phyloP scores from a whole-genome alignment of 2,113 vertebrate genomes.

The Cricetomys ansorgei region DNA sequence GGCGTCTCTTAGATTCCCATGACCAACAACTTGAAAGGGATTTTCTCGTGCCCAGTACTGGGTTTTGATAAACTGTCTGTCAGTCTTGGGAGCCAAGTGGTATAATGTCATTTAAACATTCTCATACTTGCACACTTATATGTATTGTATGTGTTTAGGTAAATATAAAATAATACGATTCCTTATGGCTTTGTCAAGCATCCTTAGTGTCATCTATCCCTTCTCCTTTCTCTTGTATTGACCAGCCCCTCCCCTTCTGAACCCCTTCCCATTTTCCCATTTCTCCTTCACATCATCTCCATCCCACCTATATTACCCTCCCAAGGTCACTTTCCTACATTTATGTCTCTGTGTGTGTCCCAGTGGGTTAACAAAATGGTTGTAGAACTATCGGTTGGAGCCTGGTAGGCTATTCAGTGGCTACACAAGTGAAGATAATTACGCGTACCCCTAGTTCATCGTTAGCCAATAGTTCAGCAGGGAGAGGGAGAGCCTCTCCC shows the following conservation, averaged over 20 bases:
- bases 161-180: background rate
- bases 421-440: background rate
- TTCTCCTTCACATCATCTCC: background rate
- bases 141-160: background rate
- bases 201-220: background rate
- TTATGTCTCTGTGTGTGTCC: background rate
- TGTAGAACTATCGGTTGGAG: too few relatives aligned
- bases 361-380: background rate
- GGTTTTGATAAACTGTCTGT: background rate
- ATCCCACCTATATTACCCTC: background rate
- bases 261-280: too few relatives aligned
- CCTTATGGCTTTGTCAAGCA: background rate
- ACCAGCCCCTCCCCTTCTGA: background rate
- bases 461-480: background rate
- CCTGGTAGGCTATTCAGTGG: background rate
- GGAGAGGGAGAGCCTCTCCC: background rate
- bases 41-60: background rate
- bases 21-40: background rate
- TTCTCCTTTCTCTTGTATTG: background rate
- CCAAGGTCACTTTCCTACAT: background rate
- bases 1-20: background rate
- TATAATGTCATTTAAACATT: background rate
- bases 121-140: background rate
- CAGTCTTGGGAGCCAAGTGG: background rate
- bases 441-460: too few relatives aligned